Evolutionary conservation across 2,113 vertebrate species (phyloP).

Genomic region (Mionectes macconnelli): DNA sequence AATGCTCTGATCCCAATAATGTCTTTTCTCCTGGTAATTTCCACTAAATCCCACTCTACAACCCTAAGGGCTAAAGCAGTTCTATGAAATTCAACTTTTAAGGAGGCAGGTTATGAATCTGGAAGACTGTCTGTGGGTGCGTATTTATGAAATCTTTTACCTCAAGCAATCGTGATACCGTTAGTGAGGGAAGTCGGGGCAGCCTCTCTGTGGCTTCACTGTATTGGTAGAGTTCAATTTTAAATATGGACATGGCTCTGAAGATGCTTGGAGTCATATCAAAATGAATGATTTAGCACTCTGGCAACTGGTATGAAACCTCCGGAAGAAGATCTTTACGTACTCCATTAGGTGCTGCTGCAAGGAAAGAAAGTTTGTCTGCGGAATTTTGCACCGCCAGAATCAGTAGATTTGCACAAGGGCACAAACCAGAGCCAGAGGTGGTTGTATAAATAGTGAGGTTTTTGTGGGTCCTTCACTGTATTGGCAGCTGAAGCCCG

Average conservation of each 20-base stretch:
- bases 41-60: not conserved
- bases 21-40: not conserved
- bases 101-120: not conserved
- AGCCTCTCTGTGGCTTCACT: not conserved
- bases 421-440: not conserved
- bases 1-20: not conserved
- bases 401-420: not conserved
- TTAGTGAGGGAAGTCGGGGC: not conserved
- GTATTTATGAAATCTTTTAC: not conserved
- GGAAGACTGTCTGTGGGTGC: accelerated
- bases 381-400: not conserved
- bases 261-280: not conserved
- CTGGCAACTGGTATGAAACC: not conserved
- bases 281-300: not conserved
- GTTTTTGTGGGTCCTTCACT: not conserved
- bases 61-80: not conserved
- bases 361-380: not conserved
- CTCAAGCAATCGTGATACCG: not conserved
- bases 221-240: not conserved
- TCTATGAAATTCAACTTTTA: not conserved
- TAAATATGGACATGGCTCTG: not conserved
- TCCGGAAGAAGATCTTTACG: not conserved
- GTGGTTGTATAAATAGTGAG: not conserved
- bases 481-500: not conserved
- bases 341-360: not conserved